These are phyloP conservation scores for Sinocyclocheilus rhinocerous DNA, from an alignment of 2,113 vertebrate species.

Conservation along the genomic window DNA sequence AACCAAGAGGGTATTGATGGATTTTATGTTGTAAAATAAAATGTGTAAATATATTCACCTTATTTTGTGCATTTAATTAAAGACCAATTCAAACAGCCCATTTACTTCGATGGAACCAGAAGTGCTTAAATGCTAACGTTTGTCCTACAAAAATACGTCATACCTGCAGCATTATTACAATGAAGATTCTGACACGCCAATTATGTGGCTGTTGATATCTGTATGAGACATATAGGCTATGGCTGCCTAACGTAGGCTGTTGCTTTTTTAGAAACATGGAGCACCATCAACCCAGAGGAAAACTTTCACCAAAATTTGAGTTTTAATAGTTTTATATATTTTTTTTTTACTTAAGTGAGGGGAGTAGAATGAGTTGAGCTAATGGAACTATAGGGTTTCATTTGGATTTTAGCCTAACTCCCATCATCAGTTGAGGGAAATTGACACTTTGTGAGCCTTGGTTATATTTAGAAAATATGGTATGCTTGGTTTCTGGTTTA, in stretches of 20 bases:
- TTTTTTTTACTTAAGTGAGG: not conserved
- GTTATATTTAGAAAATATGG: not conserved
- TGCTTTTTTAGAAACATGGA: constrained; percentile 8
- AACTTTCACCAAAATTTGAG: not conserved
- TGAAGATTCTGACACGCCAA: not conserved
- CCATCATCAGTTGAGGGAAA: not conserved
- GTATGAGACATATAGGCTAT: not conserved
- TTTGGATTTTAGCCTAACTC: not conserved
- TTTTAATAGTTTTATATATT: not conserved
- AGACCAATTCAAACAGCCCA: too few species aligned
- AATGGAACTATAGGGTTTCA: not conserved
- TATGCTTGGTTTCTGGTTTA: not conserved
- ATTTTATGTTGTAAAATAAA: not conserved
- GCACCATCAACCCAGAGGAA: constrained; percentile 3
- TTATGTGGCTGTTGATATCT: constrained; percentile 18
- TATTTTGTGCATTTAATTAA: not conserved
- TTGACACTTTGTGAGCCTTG: not conserved
- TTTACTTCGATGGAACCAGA: not conserved
- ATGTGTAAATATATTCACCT: too few species aligned
- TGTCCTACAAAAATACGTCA: not conserved
- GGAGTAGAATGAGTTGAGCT: not conserved
- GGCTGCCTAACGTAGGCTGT: constrained; percentile 12
- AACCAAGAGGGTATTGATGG: not conserved
- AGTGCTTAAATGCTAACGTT: not conserved
- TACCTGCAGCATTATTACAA: not conserved